These are phyloP conservation scores for Todiramphus saurophagus DNA, from an alignment of 2,113 vertebrate species.

Conservation along the genomic window DNA sequence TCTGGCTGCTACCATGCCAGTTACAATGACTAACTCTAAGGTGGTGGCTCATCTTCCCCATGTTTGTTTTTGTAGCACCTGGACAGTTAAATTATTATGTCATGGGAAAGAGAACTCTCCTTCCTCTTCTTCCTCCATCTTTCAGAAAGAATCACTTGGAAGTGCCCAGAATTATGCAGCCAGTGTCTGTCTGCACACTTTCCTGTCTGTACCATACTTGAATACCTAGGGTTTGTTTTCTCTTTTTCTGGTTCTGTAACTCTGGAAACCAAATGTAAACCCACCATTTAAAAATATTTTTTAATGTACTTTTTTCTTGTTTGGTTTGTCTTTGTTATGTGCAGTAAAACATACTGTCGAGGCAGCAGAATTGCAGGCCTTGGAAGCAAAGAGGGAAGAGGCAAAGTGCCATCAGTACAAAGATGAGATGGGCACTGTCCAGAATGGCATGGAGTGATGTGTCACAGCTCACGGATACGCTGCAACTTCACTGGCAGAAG, in stretches of 20 bases:
- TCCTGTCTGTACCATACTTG: neutral
- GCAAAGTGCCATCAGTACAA: neutral
- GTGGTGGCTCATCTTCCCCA: neutral
- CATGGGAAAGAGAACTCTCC: neutral
- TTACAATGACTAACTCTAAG: neutral
- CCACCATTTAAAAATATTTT: neutral
- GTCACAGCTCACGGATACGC: neutral
- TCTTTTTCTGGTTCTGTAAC: neutral
- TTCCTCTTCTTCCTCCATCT: neutral
- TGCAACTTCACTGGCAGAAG: neutral
- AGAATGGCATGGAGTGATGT: neutral
- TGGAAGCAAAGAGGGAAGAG: neutral
- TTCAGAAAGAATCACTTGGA: neutral
- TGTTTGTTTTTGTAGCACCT: neutral
- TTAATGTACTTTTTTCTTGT: neutral
- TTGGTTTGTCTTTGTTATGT: neutral
- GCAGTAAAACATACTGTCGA: neutral
- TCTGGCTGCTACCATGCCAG: neutral
- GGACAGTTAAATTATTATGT: neutral
- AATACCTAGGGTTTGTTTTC: neutral
- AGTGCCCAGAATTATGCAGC: neutral
- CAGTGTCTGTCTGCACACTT: neutral
- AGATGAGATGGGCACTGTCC: neutral
- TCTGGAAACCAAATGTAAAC: neutral
- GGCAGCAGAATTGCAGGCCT: neutral